phyloP scores from a whole-genome alignment of 2,888 invertebrate species.

The Nasonia oneida region DNA sequence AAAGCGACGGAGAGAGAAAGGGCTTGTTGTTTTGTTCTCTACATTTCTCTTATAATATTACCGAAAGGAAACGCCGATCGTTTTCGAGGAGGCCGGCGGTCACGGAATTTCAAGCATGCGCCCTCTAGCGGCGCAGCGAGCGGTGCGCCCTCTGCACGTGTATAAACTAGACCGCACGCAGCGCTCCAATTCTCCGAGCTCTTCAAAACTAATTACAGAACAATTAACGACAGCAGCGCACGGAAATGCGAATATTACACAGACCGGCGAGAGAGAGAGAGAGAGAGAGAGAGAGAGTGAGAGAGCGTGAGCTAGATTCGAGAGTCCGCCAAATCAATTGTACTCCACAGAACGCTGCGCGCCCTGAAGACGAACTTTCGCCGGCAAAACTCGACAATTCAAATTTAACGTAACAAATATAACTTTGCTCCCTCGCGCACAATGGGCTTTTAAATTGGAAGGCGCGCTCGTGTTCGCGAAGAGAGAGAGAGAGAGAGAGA shows the following conservation, averaged over 20 bases:
- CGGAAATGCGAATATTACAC: constrained; percentile 11
- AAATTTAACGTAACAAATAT: constrained; percentile 49
- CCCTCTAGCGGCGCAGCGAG: background rate
- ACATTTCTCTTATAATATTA: too few species aligned
- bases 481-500: background rate
- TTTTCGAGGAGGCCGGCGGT: background rate
- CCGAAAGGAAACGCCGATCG: background rate
- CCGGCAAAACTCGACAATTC: constrained; percentile 6
- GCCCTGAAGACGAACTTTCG: background rate
- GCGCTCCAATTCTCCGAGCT: background rate
- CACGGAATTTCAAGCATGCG: background rate
- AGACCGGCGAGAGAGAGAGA: background rate
- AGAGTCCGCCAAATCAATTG: constrained; percentile 12
- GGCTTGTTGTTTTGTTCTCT: too few species aligned
- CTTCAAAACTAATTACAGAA: constrained; percentile 2
- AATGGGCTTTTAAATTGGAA: constrained; percentile 39
- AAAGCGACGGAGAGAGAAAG: too few species aligned
- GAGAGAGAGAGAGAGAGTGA: background rate
- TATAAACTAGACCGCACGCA: background rate
- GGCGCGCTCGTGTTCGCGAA: background rate
- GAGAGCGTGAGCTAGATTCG: background rate
- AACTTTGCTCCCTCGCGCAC: constrained; percentile 24
- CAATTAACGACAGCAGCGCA: background rate
- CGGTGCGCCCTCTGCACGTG: background rate
- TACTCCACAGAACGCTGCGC: background rate